phyloP scores from a whole-genome alignment of 2,113 vertebrate genomes.

The Thermophis baileyi region DNA sequence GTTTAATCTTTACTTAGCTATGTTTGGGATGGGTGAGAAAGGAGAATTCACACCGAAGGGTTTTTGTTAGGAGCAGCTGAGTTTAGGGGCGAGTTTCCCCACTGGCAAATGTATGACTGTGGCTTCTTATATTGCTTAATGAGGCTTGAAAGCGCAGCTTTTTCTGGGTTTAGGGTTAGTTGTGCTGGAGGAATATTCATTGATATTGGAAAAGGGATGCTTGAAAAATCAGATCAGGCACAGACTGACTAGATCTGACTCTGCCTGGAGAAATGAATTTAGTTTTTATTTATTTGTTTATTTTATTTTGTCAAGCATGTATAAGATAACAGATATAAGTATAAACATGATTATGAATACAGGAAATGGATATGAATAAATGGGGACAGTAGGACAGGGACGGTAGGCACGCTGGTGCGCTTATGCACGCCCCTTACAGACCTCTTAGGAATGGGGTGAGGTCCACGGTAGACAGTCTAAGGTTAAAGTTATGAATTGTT shows the following conservation, averaged over 20 bases:
- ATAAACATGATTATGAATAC: too few species aligned
- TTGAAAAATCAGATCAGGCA: neutral
- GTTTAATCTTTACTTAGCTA: conserved; percentile 48
- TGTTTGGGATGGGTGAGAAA: conserved; percentile 8
- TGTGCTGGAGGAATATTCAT: neutral
- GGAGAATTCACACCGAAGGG: conserved; percentile 35
- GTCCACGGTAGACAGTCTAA: too few species aligned
- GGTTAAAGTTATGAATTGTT: too few species aligned
- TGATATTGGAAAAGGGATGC: neutral
- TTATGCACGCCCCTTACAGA: too few species aligned
- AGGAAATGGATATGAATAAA: too few species aligned
- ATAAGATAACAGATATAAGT: too few species aligned
- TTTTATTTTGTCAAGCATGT: too few species aligned
- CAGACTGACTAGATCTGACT: neutral
- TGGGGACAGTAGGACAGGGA: too few species aligned
- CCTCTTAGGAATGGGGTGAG: too few species aligned
- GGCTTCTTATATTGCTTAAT: conserved; percentile 14
- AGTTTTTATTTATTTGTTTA: too few species aligned
- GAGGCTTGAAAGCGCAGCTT: neutral
- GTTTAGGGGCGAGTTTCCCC: conserved; percentile 36
- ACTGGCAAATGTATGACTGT: conserved; percentile 3
- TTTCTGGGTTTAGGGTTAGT: neutral
- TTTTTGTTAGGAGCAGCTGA: conserved; percentile 49
- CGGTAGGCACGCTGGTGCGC: too few species aligned
- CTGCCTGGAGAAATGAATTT: neutral